Evolutionary conservation across 2,888 invertebrate species (phyloP), one percentile per base, ranked within the genome.

Genomic region (Campaea margaritaria): DNA sequence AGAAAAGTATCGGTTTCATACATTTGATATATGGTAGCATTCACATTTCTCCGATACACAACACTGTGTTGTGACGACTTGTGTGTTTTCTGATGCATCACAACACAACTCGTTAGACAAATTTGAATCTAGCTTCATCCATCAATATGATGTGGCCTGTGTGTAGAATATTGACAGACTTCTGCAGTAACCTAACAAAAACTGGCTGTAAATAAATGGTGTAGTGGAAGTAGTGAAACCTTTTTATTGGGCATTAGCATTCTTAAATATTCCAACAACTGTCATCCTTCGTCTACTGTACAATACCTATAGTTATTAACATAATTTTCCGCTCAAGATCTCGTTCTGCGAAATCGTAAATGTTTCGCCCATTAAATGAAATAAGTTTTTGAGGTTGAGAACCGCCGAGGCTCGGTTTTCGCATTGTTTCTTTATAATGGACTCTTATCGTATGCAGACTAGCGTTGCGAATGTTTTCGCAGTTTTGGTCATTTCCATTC

Each of bases 261-360:
- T 49, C n/a, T 38, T 39, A 50, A 65, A 64, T 65, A 72, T 72
- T 67, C 67, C 58, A 42, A 53, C 66, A 70, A 75, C 68, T 74
- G 70, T 68, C 73, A 72, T 72, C 73, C 61, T 70, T 72, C 50
- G 53, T 68, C 75, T 71, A 69, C 73, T 72, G 43, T 70, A 73
- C 57, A 67, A 63, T 72, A 58, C 45, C 59, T 54, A 43, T 13
- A 49, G 53, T 51, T 61, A 84, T 87, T 85, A 80, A 72, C 85
- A 86, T 87, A 87, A 88, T 85, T 86, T 87, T 85, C 80, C 83
- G 82, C 83, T 85, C 76, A 70, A 67, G 74, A 56, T 64, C 74
- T 77, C 71, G 68, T 75, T 80, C 74, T 74, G 78, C 74, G 73
- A 83, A 79, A 72, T 70, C 61, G 62, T 65, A 72, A 81, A 74